Conservation (phyloP, 2,113 vertebrate species). For the Connochaetes taurinus region DNA sequence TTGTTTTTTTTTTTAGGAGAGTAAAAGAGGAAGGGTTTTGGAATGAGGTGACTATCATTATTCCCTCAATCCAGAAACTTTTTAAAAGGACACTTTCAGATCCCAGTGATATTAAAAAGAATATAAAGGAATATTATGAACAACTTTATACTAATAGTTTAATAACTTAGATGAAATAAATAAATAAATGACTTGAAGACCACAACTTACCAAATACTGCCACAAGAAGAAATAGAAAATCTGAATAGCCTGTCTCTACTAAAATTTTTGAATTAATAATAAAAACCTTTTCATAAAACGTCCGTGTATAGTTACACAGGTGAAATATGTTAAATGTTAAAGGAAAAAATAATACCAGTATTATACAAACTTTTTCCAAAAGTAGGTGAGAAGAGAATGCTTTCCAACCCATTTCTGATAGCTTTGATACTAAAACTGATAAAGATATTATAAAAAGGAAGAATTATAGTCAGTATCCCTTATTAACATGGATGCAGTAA, state of each 20-base stretch:
- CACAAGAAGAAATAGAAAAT: neutral
- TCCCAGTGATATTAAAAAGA: neutral
- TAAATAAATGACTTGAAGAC: neutral
- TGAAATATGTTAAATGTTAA: neutral
- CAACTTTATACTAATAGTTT: neutral
- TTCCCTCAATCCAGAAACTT: neutral
- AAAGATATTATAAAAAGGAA: neutral
- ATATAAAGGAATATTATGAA: neutral
- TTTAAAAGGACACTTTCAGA: neutral
- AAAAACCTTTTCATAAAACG: neutral
- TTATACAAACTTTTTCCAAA: neutral
- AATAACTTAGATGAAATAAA: neutral
- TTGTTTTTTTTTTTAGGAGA: neutral
- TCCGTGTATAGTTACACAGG: neutral
- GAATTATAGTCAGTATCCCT: neutral
- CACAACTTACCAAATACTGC: neutral
- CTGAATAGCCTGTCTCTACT: neutral
- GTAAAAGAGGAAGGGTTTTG: neutral
- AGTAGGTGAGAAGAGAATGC: neutral
- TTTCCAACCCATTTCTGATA: neutral
- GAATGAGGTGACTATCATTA: neutral
- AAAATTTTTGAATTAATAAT: neutral
- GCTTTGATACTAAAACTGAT: neutral
- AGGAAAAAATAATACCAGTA: neutral
- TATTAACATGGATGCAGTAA: neutral